Evolutionary conservation across 2,888 invertebrate species (phyloP), one percentile per base, ranked within the genome.

Genomic region (Spialia ferax): DNA sequence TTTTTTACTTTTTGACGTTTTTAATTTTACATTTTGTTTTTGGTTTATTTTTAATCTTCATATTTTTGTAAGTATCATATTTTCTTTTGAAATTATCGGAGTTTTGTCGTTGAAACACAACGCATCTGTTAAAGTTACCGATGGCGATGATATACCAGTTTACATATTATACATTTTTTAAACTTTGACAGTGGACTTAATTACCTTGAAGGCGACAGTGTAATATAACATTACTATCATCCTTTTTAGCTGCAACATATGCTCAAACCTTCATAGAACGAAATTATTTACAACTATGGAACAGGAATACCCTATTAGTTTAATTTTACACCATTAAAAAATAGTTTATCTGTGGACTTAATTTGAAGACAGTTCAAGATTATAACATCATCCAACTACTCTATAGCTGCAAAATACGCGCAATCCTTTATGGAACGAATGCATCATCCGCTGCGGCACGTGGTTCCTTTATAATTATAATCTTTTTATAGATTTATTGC

Each of bases 401-500:
- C n/a, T 13, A 10, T 32, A 13, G 5, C 38, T 13, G 13, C 3
- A 3, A 1, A 4, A 22, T 13, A 29, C 13, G 38, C n/a, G 48
- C 57, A 23, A 35, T 65, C 42, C 54, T 66, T 45, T 52, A 29
- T 8, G 2, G 38, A 23, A 20, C n/a, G 59, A 59, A 59, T 60
- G 57, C 59, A 13, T 52, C 52, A 52, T 32, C 45, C 63, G 32
- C 48, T 11, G 32, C 38, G 52, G 59, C 59, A 59, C 59, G 65
- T 38, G 65, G 65, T 60, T 20, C 59, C 59, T 52, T 52, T 65
- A 54, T 65, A 55, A 70, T 55, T 38, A 66, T 42, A 63, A 63
- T 55, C 55, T 60, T 55, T 56, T 67, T 67, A 66, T 70, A 38
- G 56, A 66, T 54, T 69, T 60, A 64, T 68, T 61, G 23, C 59